phyloP scores from a whole-genome alignment of 2,888 invertebrate species.

The Phortica magna region DNA sequence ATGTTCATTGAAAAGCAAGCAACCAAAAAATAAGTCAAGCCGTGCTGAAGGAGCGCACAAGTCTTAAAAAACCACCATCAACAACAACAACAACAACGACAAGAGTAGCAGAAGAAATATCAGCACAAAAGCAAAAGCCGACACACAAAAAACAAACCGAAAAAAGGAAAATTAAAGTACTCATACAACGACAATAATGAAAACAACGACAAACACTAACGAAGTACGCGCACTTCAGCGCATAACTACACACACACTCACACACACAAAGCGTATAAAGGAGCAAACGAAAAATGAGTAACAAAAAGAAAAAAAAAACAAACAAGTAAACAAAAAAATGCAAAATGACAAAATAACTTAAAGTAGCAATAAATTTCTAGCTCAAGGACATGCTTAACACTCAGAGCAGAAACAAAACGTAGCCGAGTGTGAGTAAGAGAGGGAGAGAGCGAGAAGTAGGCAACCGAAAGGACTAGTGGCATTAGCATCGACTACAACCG shows the following conservation, averaged over 20 bases:
- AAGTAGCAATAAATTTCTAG: slow-evolving; percentile 56
- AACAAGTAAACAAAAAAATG: slow-evolving; percentile 50
- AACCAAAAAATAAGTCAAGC: neutral
- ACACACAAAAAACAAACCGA: neutral
- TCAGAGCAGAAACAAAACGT: slow-evolving; percentile 15
- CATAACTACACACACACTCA: too few relatives aligned
- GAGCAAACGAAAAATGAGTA: neutral
- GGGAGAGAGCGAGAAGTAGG: neutral
- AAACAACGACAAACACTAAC: slow-evolving; percentile 1
- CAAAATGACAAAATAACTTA: slow-evolving; percentile 59
- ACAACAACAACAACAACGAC: neutral
- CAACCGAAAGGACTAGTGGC: neutral
- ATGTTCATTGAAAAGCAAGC: slow-evolving; percentile 38
- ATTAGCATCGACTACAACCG: neutral
- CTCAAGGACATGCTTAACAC: slow-evolving; percentile 56
- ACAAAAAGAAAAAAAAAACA: neutral
- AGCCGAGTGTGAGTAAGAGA: neutral
- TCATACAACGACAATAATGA: neutral
- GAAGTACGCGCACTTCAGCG: neutral
- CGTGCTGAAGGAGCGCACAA: neutral
- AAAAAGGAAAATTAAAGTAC: neutral
- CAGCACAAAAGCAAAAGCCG: neutral
- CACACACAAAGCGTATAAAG: neutral
- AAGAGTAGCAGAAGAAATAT: neutral
- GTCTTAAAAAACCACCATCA: neutral